Base-by-base conservation (phyloP, 2,113 vertebrate genomes). In the Quiscalus mexicanus region DNA sequence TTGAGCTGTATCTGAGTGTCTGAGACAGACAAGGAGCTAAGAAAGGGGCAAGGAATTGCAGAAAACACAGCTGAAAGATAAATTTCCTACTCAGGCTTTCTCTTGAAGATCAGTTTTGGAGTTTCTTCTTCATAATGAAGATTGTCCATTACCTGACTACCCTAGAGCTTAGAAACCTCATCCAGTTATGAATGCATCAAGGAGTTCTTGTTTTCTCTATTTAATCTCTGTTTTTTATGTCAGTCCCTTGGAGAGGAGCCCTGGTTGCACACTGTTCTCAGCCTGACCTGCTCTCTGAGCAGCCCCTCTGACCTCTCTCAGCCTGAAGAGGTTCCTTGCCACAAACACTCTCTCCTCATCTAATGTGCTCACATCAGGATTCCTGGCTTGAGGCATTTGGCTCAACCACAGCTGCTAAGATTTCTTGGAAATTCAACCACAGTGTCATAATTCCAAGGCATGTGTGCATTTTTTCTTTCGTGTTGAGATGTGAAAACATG, bases 361-460 rank as follows among this genome's bases (percentile, higher is more conserved):
- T 44, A 47, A 59, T 52, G 52, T 37, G 27, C 6, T 0, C 28
- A 33, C 47, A 84, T 68, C 68, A 94, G 56, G 60, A 92, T 90
- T 93, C 44, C 88, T 87, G 95, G 73, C 92, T 73, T 58, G n/a
- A 87, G 80, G 56, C 83, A 23, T 62, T 88, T 96, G 96, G 96
- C 92, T 93, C 44, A 42, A 33, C 30, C 60, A 45, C 65, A 95
- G 80, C 80, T 90, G 68, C 58, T 93, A 92, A 92, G 60, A 91
- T 68, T 97, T 96, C 96, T 95, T 96, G 95, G 93, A 97, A 96
- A 95, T 95, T 87, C 65, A 93, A 58, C 91, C 90, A 90, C 88
- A 93, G 83, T 94, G 95, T 93, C 89, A 87, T 90, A 93, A 93
- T 94, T 96, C 65, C 69, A 87, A 89, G 69, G 80, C 88, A 73